Evolutionary conservation across 2,888 invertebrate species (phyloP).

Genomic region (Rhagium mordax): DNA sequence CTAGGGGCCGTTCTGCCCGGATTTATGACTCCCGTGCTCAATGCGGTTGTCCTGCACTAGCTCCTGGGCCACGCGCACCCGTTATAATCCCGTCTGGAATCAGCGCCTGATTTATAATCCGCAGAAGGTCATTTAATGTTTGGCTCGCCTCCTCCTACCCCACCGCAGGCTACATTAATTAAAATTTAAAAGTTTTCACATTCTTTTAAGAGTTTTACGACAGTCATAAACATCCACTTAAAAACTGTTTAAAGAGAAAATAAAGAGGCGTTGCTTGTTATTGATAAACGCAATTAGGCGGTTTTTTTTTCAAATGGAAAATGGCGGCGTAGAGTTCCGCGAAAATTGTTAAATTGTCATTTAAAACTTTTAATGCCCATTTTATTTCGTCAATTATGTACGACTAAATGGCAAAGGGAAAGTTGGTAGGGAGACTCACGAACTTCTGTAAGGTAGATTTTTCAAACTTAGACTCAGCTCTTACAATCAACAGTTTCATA

Average conservation of each 20-base stretch:
- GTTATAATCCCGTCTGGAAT: conserved; percentile 42
- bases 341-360: neutral
- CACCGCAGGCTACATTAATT: conserved; percentile 13
- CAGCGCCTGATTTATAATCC: conserved; percentile 44
- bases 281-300: neutral
- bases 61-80: conserved; percentile 8
- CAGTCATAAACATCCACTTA: conserved; percentile 9
- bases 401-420: neutral
- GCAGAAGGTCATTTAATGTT: conserved; percentile 39
- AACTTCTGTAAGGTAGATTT: no score
- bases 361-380: neutral
- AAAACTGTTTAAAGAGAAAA: conserved; percentile 1
- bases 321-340: neutral
- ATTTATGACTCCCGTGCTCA: conserved; percentile 27
- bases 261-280: neutral
- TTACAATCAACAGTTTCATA: no score
- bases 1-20: conserved; percentile 1
- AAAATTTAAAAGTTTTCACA: conserved; percentile 15
- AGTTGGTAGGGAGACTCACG: no score
- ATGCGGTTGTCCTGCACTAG: conserved; percentile 16
- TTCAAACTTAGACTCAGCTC: no score
- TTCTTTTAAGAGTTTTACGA: conserved; percentile 1
- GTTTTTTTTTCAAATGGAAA: neutral
- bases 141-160: neutral
- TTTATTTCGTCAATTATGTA: neutral